Conservation (phyloP, 2,113 vertebrate genomes). For the Gobiocypris rarus region DNA sequence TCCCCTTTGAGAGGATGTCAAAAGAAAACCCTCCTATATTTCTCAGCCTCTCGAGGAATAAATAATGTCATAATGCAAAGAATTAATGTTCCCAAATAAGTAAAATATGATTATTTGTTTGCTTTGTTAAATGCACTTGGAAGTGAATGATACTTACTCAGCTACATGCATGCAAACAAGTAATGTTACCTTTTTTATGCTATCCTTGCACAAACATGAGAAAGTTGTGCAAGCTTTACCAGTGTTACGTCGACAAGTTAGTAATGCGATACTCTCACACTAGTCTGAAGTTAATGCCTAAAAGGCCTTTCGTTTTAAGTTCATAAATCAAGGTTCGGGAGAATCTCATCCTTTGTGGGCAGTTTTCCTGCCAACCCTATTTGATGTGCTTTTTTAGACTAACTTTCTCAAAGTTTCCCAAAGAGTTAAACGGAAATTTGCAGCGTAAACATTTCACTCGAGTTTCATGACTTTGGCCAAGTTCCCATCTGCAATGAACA, state of each 20-base stretch:
- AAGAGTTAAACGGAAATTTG: conserved; percentile 38
- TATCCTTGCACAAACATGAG: not conserved
- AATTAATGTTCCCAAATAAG: not conserved
- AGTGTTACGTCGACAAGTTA: too few relatives aligned
- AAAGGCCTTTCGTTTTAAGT: too few relatives aligned
- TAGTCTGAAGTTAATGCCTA: too few relatives aligned
- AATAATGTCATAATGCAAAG: not conserved
- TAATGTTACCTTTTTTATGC: not conserved
- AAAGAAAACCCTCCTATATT: not conserved
- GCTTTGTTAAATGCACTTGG: not conserved
- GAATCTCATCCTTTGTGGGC: too few relatives aligned
- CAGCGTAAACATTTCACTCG: conserved; percentile 38
- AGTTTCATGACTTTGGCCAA: conserved; percentile 23
- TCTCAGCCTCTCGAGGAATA: not conserved
- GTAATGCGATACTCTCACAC: too few relatives aligned
- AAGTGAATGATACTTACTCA: not conserved
- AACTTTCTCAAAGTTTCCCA: not conserved
- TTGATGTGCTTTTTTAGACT: not conserved
- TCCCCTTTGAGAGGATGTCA: not conserved
- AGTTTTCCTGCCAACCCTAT: not conserved
- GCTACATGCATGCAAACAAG: not conserved
- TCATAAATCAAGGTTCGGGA: too few relatives aligned
- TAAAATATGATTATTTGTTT: too few relatives aligned
- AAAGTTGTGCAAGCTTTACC: not conserved
- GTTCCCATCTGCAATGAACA: conserved; percentile 9